Base-by-base conservation (phyloP, 2,888 invertebrate genomes). In the Poecilobothrus nobilitatus region DNA sequence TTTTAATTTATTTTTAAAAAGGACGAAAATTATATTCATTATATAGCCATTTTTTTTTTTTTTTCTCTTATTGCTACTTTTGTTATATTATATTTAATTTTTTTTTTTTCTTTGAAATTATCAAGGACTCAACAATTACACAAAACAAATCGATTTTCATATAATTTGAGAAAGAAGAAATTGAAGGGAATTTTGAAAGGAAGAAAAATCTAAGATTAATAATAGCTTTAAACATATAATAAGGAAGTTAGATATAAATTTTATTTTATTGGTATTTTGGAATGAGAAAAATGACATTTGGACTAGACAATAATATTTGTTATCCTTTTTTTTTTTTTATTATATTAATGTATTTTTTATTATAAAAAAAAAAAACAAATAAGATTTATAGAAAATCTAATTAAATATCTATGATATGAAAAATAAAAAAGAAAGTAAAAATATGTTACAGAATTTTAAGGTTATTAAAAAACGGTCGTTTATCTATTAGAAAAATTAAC, bases 191-290 rank as follows among this genome's bases (percentile, higher is more conserved):
- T 12, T 9, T 53, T 53, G 53, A 41, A 41, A 41, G 5, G 27
- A 53, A n/a, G n/a, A 53, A 53, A 53, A 53, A 53, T 53, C 53
- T 53, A 41, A 53, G 53, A 53, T 53, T 53, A 53, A 44, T 34
- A 37, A 37, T 37, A 7, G 15, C 18, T 53, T 9, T 18, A 9
- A 18, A 12, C 18, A 18, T 44, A 10, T 53, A 53, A 53, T 53
- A 53, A 18, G 53, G n/a, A 53, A n/a, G n/a, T 53, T 53, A 6
- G 53, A 53, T 18, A 53, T 53, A 53, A 53, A 53, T 53, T 53
- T 53, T n/a, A 53, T 53, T 53, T 53, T 53, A 53, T 53, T 53
- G 15, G 15, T 8, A 41, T 53, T 53, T 18, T 18, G n/a, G 53
- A 12, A 53, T 53, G 15, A n/a, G 53, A 37, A n/a, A 53, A 53